Conservation (phyloP, 92 coral and sea anemone species). For the Palythoa grandis region DNA sequence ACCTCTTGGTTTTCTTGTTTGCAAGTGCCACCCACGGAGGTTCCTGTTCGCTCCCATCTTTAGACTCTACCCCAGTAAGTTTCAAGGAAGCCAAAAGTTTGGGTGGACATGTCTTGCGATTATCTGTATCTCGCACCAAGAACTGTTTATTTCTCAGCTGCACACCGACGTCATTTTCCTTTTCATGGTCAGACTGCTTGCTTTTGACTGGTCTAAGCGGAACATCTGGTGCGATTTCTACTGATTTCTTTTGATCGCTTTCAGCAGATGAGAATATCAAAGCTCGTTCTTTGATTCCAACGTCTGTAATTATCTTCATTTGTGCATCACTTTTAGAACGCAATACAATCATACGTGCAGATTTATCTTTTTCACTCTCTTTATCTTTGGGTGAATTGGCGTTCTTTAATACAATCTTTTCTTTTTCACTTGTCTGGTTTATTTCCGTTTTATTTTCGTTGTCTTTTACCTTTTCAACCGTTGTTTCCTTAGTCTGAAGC, state of each 20-base stretch:
- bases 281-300: slow-evolving; percentile 6
- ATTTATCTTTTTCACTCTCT: slow-evolving; percentile 6
- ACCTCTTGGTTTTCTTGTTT: slow-evolving; percentile 64
- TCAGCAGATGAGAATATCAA: slow-evolving; percentile 1
- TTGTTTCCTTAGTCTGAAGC: background rate
- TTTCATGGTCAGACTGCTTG: slow-evolving; percentile 9
- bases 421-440: background rate
- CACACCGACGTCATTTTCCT: slow-evolving; percentile 7
- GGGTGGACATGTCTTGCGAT: slow-evolving; percentile 38
- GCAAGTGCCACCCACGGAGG: slow-evolving; percentile 84
- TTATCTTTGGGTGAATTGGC: background rate
- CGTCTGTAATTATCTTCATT: background rate
- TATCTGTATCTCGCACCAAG: slow-evolving; percentile 30
- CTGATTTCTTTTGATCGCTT: slow-evolving; percentile 15
- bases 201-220: slow-evolving; percentile 12
- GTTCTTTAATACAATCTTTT: background rate
- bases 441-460: background rate
- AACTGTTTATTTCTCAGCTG: slow-evolving; percentile 31
- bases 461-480: background rate
- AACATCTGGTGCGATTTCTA: background rate
- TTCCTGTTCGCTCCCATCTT: slow-evolving; percentile 13
- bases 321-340: slow-evolving; percentile 32
- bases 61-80: background rate
- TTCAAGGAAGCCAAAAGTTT: slow-evolving; percentile 20
- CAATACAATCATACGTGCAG: background rate